Base-by-base conservation (phyloP, 2,888 invertebrate genomes). In the Baronia brevicornis region DNA sequence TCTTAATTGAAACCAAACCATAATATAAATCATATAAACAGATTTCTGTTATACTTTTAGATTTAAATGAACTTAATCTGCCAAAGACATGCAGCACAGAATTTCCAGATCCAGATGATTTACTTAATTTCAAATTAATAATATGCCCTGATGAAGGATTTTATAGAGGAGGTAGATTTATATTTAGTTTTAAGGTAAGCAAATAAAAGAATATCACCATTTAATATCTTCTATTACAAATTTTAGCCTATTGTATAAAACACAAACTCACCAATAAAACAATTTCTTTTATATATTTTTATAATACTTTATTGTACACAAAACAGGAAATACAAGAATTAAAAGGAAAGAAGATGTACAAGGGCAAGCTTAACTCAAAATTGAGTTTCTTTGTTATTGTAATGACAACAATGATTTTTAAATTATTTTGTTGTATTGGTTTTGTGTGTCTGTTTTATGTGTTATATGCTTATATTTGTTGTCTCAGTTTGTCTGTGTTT, bases 131-230 rank as follows among this genome's bases (percentile, higher is more conserved):
- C 79, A 97, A 97, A 87, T 86, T 98, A 66, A 91, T 95, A 45
- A 97, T 98, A 70, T 94, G 93, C 62, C 98, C 98, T 38, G 98
- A 98, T 85, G 97, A 98, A 88, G 97, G 97, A 31, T 97, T 96
- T 78, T 98, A 98, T 74, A 90, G 93, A 86, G 92, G 93, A 51
- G 98, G 98, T 38, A 87, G 93, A 69, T 98, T 98, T 84, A 89
- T 93, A 54, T 98, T 98, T 88, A 97, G 94, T 85, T 98, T 98
- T 87, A 95, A 95, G 88, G 86, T 86, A 60, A 61, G 54, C 33
- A 13, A 4, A 12, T 21, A 3, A 8, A 12, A 11, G 5, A 5
- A 8, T 28, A 5, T 3, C 19, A 14, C n/a, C n/a, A 20, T 20
- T 11, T 7, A 13, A 8, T 14, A n/a, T n/a, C n/a, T n/a, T n/a